Base-by-base conservation (phyloP, 2,888 invertebrate species). In the Anthophora plumipes region DNA sequence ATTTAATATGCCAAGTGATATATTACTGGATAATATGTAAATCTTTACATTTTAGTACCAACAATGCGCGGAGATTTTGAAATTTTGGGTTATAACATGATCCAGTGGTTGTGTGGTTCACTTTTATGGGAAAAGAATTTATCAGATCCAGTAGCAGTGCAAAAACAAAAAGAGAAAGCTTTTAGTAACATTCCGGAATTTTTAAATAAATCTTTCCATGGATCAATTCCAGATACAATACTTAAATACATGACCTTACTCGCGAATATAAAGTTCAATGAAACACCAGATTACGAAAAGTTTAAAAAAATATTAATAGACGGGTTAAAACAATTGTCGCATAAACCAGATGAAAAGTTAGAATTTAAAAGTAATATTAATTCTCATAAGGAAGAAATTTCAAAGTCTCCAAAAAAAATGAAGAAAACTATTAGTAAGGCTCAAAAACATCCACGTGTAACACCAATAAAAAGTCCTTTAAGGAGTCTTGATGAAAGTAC, bases 31-130 rank as follows among this genome's bases (percentile, higher is more conserved):
- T 41, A 43, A 89, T 1, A 39, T 20, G 0, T 20, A 71, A 41
- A 54, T 71, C 41, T 8, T 59, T 46, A n/a, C 37, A 48, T 69
- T 94, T 91, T 92, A 95, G 96, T 96, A 61, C 94, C 97, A 46
- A 98, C 98, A 17, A 96, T 97, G 95, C 95, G 99, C 59, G 97
- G 98, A 0, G 99, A 99, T 93, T 94, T 99, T 22, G 99, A 99
- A 94, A 98, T 99, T 85, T 95, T 99, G 6, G 98, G 96, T 0
- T 99, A 98, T 93, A 99, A 99, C 94, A 94, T 99, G 92, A 95
- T 99, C 55, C 97, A 98, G 90, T 99, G 99, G 99, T 91, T 98
- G 55, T 96, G 96, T 37, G 96, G 97, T 0, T 94, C 94, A 80
- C 94, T 99, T 84, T 98, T 98, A 0, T 99, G 99, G 99, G 96